Conservation (phyloP, 2,113 vertebrate genomes). For the Connochaetes taurinus region DNA sequence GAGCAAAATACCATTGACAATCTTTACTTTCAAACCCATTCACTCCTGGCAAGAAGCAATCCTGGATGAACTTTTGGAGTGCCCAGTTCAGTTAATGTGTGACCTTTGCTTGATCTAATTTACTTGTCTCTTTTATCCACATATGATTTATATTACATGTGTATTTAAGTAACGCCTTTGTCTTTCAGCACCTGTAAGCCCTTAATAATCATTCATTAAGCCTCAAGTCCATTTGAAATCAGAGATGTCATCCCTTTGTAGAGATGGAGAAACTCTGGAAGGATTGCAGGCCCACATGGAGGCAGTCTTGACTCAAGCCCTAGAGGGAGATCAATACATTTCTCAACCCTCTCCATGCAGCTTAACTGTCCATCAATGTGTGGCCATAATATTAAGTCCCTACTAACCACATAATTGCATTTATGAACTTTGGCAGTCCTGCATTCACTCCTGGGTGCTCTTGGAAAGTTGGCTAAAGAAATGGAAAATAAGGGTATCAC, state of each 20-base stretch:
- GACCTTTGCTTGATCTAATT: constrained; percentile 71
- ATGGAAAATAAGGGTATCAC: background rate
- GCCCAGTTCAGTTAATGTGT: constrained; percentile 55
- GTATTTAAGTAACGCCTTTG: constrained; percentile 40
- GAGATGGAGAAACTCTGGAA: background rate
- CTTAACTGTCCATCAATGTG: background rate
- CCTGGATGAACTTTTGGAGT: constrained; percentile 59
- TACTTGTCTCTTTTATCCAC: constrained; percentile 48
- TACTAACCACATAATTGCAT: background rate
- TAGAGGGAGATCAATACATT: background rate
- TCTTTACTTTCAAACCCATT: constrained; percentile 64
- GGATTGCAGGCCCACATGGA: background rate
- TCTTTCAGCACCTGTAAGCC: constrained; percentile 48
- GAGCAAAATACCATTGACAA: constrained; percentile 69
- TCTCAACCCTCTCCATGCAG: background rate
- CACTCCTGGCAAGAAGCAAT: constrained; percentile 56
- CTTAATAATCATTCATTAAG: constrained; percentile 41
- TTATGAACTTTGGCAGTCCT: background rate
- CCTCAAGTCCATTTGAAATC: background rate
- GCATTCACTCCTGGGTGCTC: background rate
- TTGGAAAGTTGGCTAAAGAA: background rate
- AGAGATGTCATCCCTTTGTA: background rate
- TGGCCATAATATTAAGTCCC: background rate
- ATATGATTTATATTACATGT: constrained; percentile 42
- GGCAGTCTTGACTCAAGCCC: background rate